Evolutionary conservation across 2,888 invertebrate genomes (phyloP), one percentile per base, ranked within the genome.

Genomic region (Glaucopsyche alexis): DNA sequence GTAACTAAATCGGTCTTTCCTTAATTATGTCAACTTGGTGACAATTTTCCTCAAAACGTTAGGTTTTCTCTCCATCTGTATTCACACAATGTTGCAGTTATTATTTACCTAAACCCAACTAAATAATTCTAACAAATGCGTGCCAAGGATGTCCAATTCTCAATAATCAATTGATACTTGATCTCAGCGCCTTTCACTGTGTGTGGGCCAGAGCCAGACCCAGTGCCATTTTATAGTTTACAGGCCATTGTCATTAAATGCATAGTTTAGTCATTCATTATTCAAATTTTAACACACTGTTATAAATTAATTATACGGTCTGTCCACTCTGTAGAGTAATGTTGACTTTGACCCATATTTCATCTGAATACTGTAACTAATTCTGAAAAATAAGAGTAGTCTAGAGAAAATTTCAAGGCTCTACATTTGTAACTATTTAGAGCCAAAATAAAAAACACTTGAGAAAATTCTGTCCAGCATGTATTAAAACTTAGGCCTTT

Each of bases 161-260:
- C 60, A 60, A 60, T 60, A 29, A 11, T 60, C 60, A 60, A 60
- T 60, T 13, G 60, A 60, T 14, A 60, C 29, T 60, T 29, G 60
- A 38, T 60, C 29, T 60, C 60, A 16, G 29, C 38, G 60, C 60
- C 60, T 60, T 38, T 60, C 29, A 60, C 60, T 38, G 60, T 60
- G 60, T 60, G 60, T 60, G 60, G 60, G 29, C 29, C 11, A 60
- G 19, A 60, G 9, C 19, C 11, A n/a, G n/a, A 0, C 29, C 13
- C 14, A 60, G 29, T 7, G 29, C 60, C 29, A 60, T 60, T 13
- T 47, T 47, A 13, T 47, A 47, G 13, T 13, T 9, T 38, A 13
- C 60, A 60, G 60, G 29, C 29, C 29, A 60, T 60, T 60, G 60
- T 60, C 60, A 60, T 60, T 60, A 60, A 60, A 60, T 3, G 13